Base-by-base conservation (phyloP, 2,797 vertebrate species). In the Bradypus variegatus region DNA sequence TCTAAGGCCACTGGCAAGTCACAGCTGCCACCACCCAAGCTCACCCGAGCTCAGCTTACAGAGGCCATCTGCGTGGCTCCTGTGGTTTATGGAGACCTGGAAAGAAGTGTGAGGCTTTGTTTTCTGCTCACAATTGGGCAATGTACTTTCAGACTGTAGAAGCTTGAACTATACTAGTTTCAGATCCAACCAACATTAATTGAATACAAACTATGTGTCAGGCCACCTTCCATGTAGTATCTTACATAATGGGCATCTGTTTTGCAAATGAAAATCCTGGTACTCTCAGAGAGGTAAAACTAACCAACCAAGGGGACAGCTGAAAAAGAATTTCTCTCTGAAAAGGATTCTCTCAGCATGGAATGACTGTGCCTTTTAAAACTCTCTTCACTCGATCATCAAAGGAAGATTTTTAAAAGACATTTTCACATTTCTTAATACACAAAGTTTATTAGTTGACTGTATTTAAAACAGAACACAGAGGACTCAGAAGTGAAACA, bases 361-460 rank as follows among this genome's bases (percentile, higher is more conserved):
- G 31, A 89, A 25, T 0, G 3, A 48, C 27, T 29, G 19, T 36
- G 87, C 29, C 86, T 86, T 70, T 31, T 11, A 25, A 50, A 90
- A 76, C 12, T 18, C 55, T 0, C 50, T 75, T 45, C 45, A 33
- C 53, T 29, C 53, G 10, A 58, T 58, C 75, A 76, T 33, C 33
- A 70, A 48, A 86, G 36, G 50, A 53, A 84, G 29, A n/a, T 36
- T 82, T 90, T 78, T 18, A 16, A 89, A 82, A 67, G 60, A 70
- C 4, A 83, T n/a, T 75, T 73, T 90, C 36, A 58, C 19, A 86
- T 33, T 87, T 90, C 38, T 83, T 86, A 79, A 70, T 45, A 91
- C 86, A 73, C 33, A 2, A 7, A 73, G 72, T 69, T 93, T 36
- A 29, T 36, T 55, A 18, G 10, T n/a, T 90, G 73, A 78, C n/a